Evolutionary conservation across 2,888 invertebrate genomes (phyloP).

Genomic region (Chouioia cunea): DNA sequence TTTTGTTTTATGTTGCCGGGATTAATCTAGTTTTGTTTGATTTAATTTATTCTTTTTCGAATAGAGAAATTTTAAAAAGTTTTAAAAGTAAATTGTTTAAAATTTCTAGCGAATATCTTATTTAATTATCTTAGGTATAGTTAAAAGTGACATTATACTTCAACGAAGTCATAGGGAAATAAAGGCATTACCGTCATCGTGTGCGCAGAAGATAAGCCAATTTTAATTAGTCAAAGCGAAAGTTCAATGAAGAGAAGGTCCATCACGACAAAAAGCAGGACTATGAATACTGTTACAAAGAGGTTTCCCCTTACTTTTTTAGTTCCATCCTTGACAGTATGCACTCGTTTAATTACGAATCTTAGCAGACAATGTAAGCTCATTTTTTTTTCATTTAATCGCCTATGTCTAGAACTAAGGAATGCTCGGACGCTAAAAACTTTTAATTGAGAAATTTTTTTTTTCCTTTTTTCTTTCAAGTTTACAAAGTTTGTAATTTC

Average conservation of each 20-base stretch:
- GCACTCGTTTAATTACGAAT: slow-evolving; percentile 43
- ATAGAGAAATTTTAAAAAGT: too few relatives aligned
- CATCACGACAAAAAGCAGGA: not conserved
- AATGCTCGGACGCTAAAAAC: slow-evolving; percentile 7
- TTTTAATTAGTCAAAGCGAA: slow-evolving; percentile 42
- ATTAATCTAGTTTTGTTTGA: too few relatives aligned
- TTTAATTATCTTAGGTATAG: too few relatives aligned
- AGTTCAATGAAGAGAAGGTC: slow-evolving; percentile 30
- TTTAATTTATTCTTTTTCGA: too few relatives aligned
- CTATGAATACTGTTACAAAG: slow-evolving; percentile 24
- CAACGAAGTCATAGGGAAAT: not conserved
- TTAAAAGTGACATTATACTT: too few relatives aligned
- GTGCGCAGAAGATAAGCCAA: slow-evolving; percentile 27
- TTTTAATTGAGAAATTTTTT: slow-evolving; percentile 13
- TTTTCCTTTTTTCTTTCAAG: not conserved
- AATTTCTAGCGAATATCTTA: too few relatives aligned
- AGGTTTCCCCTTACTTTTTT: slow-evolving; percentile 22
- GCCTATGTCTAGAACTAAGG: not conserved
- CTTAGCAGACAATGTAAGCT: slow-evolving; percentile 30
- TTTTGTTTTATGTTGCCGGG: too few relatives aligned
- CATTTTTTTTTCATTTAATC: slow-evolving; percentile 36
- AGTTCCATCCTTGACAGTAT: not conserved
- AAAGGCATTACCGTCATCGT: not conserved
- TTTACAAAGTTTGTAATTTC: too few relatives aligned
- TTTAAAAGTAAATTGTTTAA: too few relatives aligned